Base-by-base conservation (phyloP, 2,888 invertebrate genomes). In the Drosophila paranaensis region DNA sequence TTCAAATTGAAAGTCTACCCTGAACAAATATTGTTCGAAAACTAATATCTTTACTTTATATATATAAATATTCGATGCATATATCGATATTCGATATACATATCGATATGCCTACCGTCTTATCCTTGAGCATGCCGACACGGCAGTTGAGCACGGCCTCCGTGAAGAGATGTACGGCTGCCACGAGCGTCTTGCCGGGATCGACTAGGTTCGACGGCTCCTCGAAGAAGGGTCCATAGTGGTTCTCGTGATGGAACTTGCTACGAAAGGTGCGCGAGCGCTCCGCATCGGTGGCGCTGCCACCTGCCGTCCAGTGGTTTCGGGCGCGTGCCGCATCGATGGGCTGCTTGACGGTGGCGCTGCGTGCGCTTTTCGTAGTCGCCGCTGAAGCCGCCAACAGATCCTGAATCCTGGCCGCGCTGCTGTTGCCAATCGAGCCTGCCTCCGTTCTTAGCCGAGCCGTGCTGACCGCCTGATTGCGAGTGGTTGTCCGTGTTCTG, bases 181-280 rank as follows among this genome's bases (percentile, higher is more conserved):
- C 93, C 85, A 94, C 94, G 42, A 93, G 89, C 8, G 94, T 94
- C 74, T 94, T 94, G 82, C 94, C 94, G 79, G 94, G 93, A 77
- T 93, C 93, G 68, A 93, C 93, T 63, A 88, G 78, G 50, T 81
- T 91, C 67, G 94, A 94, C 14, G 93, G 93, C 82, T 94, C 94
- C 86, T 95, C 95, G 82, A 95, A 95, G 91, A 95, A 95, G 54
- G 95, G 95, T 33, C 96, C 96, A 95, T 95, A 95, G 89, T 96
- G 96, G 72, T 95, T 94, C 79, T 95, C 95, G 88, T 95, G 95
- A 83, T 95, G 95, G 85, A 95, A 95, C 84, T 95, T 94, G 71
- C 80, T 91, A 40, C 91, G 90, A 79, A 91, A 91, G 30, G 82
- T 87, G 16, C 90, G 90, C n/a, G 89, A 80, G 13, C 86, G 74